Conservation (phyloP, 35 echinoderm and acorn worm genomes). For the Antedon bifida region DNA sequence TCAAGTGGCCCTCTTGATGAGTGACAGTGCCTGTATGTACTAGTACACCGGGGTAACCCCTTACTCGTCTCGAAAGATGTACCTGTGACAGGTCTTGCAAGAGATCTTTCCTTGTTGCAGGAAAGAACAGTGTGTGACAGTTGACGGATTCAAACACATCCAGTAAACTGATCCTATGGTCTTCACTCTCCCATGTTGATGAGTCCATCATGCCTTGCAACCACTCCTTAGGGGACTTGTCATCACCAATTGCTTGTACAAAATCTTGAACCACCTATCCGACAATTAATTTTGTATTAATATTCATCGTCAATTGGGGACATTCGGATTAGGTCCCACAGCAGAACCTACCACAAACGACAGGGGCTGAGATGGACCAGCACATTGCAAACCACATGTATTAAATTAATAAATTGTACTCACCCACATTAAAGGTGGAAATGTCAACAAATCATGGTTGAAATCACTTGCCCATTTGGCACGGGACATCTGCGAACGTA, state of each 20-base stretch:
- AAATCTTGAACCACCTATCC: slow-evolving; percentile 43
- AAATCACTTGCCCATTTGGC: slow-evolving; percentile 55
- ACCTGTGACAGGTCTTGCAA: slow-evolving; percentile 49
- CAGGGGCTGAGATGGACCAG: too few species aligned
- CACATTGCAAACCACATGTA: too few species aligned
- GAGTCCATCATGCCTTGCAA: slow-evolving; percentile 46
- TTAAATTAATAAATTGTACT: not conserved
- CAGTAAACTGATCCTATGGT: slow-evolving; percentile 36
- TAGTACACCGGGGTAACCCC: too few species aligned
- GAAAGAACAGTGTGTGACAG: slow-evolving; percentile 48
- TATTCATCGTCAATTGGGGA: not conserved
- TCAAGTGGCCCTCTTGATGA: too few species aligned
- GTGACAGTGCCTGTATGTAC: too few species aligned
- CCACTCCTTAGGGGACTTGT: slow-evolving; percentile 13
- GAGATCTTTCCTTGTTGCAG: slow-evolving; percentile 36
- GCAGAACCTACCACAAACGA: too few species aligned
- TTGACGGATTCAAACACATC: slow-evolving; percentile 40
- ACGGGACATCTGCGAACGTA: slow-evolving; percentile 36
- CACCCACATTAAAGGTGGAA: slow-evolving; percentile 48
- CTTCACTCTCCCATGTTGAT: slow-evolving; percentile 37
- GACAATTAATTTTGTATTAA: not conserved
- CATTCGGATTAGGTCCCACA: not conserved
- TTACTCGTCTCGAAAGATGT: too few species aligned
- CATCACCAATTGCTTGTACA: slow-evolving; percentile 20
- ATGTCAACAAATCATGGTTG: slow-evolving; percentile 44